These are phyloP conservation scores for Eidolon helvum DNA, from an alignment of 2,113 vertebrate species.

Conservation along the genomic window DNA sequence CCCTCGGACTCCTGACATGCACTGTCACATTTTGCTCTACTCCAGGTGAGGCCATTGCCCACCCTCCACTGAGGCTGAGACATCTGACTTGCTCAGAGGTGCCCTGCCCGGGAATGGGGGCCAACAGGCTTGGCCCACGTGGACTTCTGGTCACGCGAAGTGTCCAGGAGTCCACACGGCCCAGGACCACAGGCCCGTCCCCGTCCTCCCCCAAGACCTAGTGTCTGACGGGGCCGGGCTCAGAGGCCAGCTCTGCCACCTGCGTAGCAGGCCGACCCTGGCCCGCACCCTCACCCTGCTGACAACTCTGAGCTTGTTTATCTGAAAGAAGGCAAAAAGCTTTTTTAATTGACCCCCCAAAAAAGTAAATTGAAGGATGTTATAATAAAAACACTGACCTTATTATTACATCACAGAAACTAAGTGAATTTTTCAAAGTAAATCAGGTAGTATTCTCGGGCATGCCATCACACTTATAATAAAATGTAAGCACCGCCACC, in stretches of 20 bases:
- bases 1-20: background rate
- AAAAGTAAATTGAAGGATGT: too few species aligned
- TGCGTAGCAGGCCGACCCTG: background rate
- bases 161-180: background rate
- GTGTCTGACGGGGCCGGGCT: background rate
- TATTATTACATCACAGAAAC: background rate
- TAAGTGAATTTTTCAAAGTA: background rate
- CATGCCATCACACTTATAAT: background rate
- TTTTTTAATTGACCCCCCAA: background rate
- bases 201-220: fast-evolving
- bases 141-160: background rate
- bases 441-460: background rate
- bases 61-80: background rate
- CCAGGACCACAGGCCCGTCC: background rate
- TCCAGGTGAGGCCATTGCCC: background rate
- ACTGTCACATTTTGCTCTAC: background rate
- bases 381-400: background rate
- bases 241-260: background rate
- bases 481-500: background rate
- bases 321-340: background rate
- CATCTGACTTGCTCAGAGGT: background rate
- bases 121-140: fast-evolving
- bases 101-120: background rate
- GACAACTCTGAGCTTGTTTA: background rate
- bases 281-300: background rate